Evolutionary conservation across 2,113 vertebrate genomes (phyloP), one percentile per base, ranked within the genome.

Genomic region (Rhinogobius similis): DNA sequence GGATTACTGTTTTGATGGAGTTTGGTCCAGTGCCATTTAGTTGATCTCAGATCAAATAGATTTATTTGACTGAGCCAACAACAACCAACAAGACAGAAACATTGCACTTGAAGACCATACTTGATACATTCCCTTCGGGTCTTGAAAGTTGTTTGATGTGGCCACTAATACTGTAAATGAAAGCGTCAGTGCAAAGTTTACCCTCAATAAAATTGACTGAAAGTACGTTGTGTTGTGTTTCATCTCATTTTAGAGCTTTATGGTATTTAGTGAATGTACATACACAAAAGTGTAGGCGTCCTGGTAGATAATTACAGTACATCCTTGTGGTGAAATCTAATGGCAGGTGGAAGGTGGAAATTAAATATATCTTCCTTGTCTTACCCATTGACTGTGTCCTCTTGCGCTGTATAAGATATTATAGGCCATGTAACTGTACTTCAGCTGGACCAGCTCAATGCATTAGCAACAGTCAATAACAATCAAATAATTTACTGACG

Each of bases 81-180:
- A 63, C 46, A 70, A 76, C 71, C 67, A 56, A 73, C 65, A 68
- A 56, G 48, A 39, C 8, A 68, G 79, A 43, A 14, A 43, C 8
- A 77, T 83, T 87, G 84, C 81, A 86, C 86, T 82, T 77, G 72
- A 65, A 75, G 65, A 78, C 78, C 73, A 82, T 86, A 91, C 89
- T 88, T 87, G 81, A 91, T 88, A 90, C 90, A 90, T 91, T 91
- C 90, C 87, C 86, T 64, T 77, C 78, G 26, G n/a, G 72, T 83
- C 74, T 78, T 79, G 75, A 82, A 8, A 36, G 64, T 65, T 73
- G 72, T 82, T 80, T 87, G 78, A 85, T 76, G 77, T 78, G 84
- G 81, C 86, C 86, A 88, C 82, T 87, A 80, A 83, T 88, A 82
- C 76, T 87, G 76, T 86, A 84, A 87, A 82, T 85, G 85, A 85